Evolutionary conservation across 2,888 invertebrate genomes (phyloP).

Genomic region (Nezara viridula): DNA sequence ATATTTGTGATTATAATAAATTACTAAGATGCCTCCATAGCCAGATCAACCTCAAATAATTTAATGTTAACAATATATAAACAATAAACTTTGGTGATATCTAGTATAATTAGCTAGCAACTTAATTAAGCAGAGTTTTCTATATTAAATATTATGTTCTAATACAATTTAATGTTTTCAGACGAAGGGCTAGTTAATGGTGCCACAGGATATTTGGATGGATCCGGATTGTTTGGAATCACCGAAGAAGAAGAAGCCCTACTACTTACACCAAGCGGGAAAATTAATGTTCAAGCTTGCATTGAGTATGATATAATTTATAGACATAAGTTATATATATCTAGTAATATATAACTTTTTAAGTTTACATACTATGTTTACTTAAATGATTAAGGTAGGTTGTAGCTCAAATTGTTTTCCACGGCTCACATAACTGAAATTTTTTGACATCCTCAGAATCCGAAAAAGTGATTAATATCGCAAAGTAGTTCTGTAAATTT

Average conservation of each 20-base stretch:
- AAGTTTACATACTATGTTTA: background rate
- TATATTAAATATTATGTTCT: background rate
- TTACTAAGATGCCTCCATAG: no score
- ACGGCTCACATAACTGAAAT: no score
- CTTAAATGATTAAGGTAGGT: no score
- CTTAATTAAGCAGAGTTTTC: background rate
- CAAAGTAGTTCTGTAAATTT: no score
- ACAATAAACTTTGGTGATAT: no score
- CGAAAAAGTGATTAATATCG: no score
- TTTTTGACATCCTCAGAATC: no score
- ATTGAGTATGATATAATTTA: conserved; percentile 60
- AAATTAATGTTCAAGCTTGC: conserved; percentile 63
- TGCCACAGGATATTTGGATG: conserved; percentile 87
- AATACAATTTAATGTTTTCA: conserved; percentile 67
- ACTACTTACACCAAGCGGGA: conserved; percentile 70
- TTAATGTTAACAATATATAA: no score
- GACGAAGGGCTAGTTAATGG: conserved; percentile 89
- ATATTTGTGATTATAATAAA: background rate
- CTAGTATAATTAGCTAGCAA: no score
- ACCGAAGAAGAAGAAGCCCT: conserved; percentile 80
- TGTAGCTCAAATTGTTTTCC: no score
- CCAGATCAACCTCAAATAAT: background rate
- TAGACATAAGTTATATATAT: background rate
- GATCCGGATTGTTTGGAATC: conserved; percentile 85
- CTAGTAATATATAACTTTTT: background rate